phyloP scores from a whole-genome alignment of 1,140 invertebrate genomes.

The Drosophila guanche region DNA sequence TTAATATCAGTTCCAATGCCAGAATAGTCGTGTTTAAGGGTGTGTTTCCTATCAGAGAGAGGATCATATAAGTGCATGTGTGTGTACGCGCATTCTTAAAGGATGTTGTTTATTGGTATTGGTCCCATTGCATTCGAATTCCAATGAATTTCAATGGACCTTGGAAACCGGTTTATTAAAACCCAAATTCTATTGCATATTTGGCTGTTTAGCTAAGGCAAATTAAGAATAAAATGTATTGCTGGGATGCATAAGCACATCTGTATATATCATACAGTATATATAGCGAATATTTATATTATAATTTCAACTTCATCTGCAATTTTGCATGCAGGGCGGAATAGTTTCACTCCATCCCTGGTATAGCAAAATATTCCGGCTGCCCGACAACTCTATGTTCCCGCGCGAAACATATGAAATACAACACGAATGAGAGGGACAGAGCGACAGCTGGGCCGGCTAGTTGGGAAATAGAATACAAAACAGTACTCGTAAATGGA shows the following conservation, averaged over 20 bases:
- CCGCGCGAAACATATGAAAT: conserved; percentile 45
- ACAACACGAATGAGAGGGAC: conserved; percentile 18
- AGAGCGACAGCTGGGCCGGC: conserved; percentile 28
- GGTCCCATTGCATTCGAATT: conserved; percentile 32
- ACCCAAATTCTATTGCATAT: background rate
- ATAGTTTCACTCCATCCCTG: background rate
- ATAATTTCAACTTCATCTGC: too few species aligned
- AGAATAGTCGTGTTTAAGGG: conserved; percentile 25
- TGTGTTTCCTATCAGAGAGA: conserved; percentile 63
- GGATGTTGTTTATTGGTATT: conserved; percentile 7
- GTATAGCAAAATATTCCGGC: too few species aligned
- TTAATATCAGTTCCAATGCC: conserved; percentile 15
- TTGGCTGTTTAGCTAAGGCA: conserved; percentile 10
- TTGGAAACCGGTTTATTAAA: conserved; percentile 44
- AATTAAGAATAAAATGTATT: background rate
- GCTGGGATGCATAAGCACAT: too few species aligned
- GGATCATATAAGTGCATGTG: background rate
- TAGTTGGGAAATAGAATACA: conserved; percentile 60
- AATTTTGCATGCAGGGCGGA: too few species aligned
- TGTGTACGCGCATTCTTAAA: conserved; percentile 13
- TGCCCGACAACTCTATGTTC: conserved; percentile 50
- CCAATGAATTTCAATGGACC: conserved; percentile 6
- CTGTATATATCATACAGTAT: too few species aligned
- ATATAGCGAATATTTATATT: too few species aligned
- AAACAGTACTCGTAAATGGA: conserved; percentile 2